phyloP scores from a whole-genome alignment of 2,113 vertebrate genomes.

The Fregata magnificens region DNA sequence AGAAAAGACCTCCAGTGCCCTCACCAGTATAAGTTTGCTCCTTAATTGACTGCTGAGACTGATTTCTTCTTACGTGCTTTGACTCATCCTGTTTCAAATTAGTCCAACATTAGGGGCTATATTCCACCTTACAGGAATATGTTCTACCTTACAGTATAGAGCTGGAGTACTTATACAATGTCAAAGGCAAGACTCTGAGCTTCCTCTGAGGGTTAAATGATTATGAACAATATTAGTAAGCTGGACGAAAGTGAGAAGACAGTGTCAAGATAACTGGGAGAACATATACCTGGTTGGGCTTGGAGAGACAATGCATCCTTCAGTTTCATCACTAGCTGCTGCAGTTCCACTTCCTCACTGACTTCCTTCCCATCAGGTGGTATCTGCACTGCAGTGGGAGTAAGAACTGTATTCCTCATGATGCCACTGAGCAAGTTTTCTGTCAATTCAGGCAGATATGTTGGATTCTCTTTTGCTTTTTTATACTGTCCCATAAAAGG shows the following conservation, averaged over 20 bases:
- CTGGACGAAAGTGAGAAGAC: not conserved
- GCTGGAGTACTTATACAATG: not conserved
- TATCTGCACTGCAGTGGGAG: not conserved
- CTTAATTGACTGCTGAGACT: not conserved
- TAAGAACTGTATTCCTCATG: not conserved
- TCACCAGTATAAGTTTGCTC: not conserved
- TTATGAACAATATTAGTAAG: not conserved
- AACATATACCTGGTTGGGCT: constrained; percentile 64
- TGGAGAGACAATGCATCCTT: constrained; percentile 65
- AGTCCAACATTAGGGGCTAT: not conserved
- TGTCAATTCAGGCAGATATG: not conserved
- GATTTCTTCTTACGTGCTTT: not conserved
- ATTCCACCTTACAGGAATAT: not conserved
- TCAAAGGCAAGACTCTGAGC: not conserved
- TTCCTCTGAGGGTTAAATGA: not conserved
- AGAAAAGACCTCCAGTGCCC: too few species aligned
- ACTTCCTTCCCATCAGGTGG: not conserved
- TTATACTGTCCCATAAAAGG: not conserved
- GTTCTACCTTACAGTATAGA: not conserved
- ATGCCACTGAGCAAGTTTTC: not conserved
- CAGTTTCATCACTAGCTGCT: constrained; percentile 73
- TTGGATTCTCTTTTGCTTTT: not conserved
- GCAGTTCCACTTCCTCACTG: constrained; percentile 65
- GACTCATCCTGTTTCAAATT: not conserved
- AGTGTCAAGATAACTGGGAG: not conserved